phyloP scores from a whole-genome alignment of 2,888 invertebrate species.

The Atherix ibis region DNA sequence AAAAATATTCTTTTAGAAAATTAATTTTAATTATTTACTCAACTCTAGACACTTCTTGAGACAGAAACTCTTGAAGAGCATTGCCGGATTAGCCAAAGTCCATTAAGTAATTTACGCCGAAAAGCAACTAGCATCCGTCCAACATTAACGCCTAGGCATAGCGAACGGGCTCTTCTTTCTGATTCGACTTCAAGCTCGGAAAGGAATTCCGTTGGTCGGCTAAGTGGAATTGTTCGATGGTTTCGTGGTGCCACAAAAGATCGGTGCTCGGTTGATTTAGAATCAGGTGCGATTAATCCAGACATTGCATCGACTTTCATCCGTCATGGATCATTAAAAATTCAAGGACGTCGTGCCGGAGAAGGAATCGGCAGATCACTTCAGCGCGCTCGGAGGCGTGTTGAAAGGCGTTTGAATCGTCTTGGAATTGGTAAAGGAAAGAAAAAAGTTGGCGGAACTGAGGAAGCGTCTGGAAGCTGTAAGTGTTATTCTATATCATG shows the following conservation, averaged over 20 bases:
- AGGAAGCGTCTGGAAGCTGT: conserved; percentile 69
- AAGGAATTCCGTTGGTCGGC: conserved; percentile 35
- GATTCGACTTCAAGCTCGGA: conserved; percentile 36
- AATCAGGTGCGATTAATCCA: conserved; percentile 38
- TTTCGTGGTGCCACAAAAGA: conserved; percentile 41
- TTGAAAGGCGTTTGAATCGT: conserved; percentile 77
- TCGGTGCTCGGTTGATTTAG: conserved; percentile 37
- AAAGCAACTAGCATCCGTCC: conserved; percentile 36
- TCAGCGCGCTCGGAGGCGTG: conserved; percentile 68
- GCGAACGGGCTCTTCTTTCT: conserved; percentile 53
- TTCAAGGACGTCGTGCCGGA: conserved; percentile 29
- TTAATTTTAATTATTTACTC: too few relatives aligned
- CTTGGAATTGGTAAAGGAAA: conserved; percentile 72
- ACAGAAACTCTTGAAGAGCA: conserved; percentile 62
- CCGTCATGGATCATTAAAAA: conserved; percentile 34
- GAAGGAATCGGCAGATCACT: conserved; percentile 46
- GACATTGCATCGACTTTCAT: conserved; percentile 42
- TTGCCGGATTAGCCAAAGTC: conserved; percentile 58
- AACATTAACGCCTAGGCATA: conserved; percentile 68
- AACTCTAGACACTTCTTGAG: conserved; percentile 64
- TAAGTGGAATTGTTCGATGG: conserved; percentile 59
- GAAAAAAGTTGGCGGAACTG: conserved; percentile 75
- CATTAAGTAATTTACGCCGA: conserved; percentile 55
- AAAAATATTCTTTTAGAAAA: too few relatives aligned
- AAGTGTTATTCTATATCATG: conserved; percentile 23